Percentiles rank a stretch among this genome's conserved stretches.
Evolutionary conservation across 2,113 vertebrate species (phyloP).

Genomic region (Opisthocomus hoazin): DNA sequence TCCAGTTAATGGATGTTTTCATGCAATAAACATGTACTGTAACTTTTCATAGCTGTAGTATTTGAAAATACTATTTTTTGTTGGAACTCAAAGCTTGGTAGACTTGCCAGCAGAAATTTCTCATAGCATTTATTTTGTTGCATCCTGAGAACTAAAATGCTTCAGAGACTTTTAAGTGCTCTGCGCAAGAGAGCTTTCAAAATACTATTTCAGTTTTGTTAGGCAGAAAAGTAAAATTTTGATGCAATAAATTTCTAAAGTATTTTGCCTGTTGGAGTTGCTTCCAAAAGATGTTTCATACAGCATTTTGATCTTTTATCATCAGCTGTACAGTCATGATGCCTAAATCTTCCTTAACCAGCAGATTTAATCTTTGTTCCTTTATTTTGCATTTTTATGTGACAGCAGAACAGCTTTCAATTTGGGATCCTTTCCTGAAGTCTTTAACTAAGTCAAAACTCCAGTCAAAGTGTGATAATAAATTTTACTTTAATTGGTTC

Average conservation of each 20-base stretch:
- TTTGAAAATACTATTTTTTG: conserved; percentile 14
- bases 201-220: conserved; percentile 33
- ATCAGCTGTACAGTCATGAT: conserved; percentile 40
- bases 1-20: conserved; percentile 58
- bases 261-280: conserved; percentile 24
- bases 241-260: conserved; percentile 66
- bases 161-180: conserved; percentile 25
- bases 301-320: neutral
- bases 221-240: conserved; percentile 6
- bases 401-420: neutral
- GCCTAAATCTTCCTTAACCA: conserved; percentile 58
- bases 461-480: neutral
- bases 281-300: conserved; percentile 6
- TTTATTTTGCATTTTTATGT: neutral
- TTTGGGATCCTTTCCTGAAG: neutral
- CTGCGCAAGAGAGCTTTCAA: conserved; percentile 29
- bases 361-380: conserved; percentile 37
- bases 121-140: conserved; percentile 33
- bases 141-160: conserved; percentile 16
- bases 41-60: conserved; percentile 45
- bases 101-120: conserved; percentile 26
- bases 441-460: neutral
- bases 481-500: neutral
- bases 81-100: conserved; percentile 12
- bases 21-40: conserved; percentile 75